These are phyloP conservation scores for Mythimna impura DNA, from an alignment of 2,888 invertebrate genomes.

Conservation along the genomic window DNA sequence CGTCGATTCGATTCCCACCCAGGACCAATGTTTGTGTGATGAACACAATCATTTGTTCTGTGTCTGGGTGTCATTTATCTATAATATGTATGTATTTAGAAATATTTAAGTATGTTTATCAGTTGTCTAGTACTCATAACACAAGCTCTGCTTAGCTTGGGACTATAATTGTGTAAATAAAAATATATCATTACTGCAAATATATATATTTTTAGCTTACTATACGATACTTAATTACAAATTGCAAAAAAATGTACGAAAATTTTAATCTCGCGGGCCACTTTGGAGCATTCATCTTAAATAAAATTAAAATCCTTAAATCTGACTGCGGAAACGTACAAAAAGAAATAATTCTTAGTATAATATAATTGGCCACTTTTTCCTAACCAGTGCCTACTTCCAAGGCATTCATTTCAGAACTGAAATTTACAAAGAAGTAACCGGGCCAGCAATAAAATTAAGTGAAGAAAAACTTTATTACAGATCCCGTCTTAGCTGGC, in stretches of 20 bases:
- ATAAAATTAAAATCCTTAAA: constrained; percentile 18
- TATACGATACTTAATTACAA: neutral
- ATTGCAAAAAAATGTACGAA: neutral
- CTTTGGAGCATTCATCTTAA: neutral
- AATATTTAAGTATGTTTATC: no score
- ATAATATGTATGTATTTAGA: no score
- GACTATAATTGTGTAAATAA: no score
- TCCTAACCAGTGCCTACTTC: constrained; percentile 40
- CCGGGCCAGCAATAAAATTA: constrained; percentile 67
- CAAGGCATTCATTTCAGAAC: constrained; percentile 40
- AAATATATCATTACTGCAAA: no score
- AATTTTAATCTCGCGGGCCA: no score
- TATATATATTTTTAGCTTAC: no score
- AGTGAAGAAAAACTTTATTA: constrained; percentile 72
- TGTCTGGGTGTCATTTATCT: no score
- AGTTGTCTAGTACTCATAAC: no score
- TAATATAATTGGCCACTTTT: constrained; percentile 35
- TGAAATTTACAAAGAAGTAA: constrained; percentile 59
- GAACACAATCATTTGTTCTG: no score
- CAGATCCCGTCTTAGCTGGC: constrained; percentile 62
- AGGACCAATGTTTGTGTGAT: no score
- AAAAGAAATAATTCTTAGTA: constrained; percentile 18
- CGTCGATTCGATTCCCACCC: no score
- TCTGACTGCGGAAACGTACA: neutral
- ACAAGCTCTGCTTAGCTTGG: no score